Base-by-base conservation (phyloP, 2,113 vertebrate species). In the Fregata magnificens region DNA sequence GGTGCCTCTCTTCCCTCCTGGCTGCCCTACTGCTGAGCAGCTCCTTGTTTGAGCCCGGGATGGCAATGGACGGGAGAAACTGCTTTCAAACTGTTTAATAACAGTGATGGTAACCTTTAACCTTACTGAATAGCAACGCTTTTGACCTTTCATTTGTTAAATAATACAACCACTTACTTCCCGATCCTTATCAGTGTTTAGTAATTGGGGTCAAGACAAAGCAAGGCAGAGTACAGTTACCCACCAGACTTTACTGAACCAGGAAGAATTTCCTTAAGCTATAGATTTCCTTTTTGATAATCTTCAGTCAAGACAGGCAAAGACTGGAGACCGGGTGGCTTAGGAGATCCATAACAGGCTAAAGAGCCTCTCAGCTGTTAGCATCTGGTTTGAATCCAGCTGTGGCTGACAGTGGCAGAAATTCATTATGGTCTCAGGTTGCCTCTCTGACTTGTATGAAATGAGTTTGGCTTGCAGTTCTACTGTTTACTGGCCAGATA, bases 151-250 rank as follows among this genome's bases (percentile, higher is more conserved):
- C 90, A 85, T 97, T 97, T 96, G 96, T 95, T 97, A 96, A 97
- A 97, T 97, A 97, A 95, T 97, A 58, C 84, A 92, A 90, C 88
- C 96, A 97, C 97, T 97, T 97, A 96, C 92, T 93, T 97, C 94
- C 55, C 16, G 62, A 96, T 97, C 70, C 82, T 97, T 97, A 97
- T 97, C 97, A 82, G 72, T 52, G 62, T 88, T 91, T 90, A 94
- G 93, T 97, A 97, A 97, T 96, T 97, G 96, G 86, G 96, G 97
- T 97, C 95, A 97, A 95, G 95, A 97, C 85, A 97, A 97, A 97
- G 83, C 45, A 82, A 90, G 73, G 84, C 59, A 49, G 90, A 86
- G 47, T 93, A 95, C 82, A 94, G 65, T 96, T 90, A 94, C 86
- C 82, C 52, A 94, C 83, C 82, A 72, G 63, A 87, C 93, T 94